Conservation (phyloP, 2,888 invertebrate species). For the Tubiluchus corallicola region DNA sequence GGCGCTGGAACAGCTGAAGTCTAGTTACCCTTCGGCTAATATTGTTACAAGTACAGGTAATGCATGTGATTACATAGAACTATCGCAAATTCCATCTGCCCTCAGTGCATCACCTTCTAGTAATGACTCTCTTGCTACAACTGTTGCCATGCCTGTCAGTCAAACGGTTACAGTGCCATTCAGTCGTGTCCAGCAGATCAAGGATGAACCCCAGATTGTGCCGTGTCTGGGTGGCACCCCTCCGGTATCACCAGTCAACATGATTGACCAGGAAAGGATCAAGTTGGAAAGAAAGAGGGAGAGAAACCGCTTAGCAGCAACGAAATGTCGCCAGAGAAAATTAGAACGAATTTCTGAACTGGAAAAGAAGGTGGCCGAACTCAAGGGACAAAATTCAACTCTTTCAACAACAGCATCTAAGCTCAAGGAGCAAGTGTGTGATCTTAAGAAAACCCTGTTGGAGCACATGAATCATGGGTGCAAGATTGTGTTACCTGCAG, state of each 20-base stretch:
- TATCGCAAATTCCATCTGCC: neutral
- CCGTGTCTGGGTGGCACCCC: conserved; percentile 36
- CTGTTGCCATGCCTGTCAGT: neutral
- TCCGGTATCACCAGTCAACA: conserved; percentile 47
- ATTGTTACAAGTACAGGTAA: neutral
- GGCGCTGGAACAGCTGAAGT: conserved; percentile 56
- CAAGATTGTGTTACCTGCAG: conserved; percentile 41
- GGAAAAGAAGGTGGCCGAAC: conserved; percentile 74
- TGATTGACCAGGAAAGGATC: conserved; percentile 84
- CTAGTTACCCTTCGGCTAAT: neutral
- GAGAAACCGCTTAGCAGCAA: conserved; percentile 87
- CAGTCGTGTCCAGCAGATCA: conserved; percentile 32
- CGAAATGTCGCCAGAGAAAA: conserved; percentile 87
- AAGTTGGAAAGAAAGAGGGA: conserved; percentile 89
- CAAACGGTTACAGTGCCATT: no score
- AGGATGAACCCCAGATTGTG: conserved; percentile 82
- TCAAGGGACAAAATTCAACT: conserved; percentile 76
- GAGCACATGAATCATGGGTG: conserved; percentile 83
- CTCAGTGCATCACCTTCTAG: neutral
- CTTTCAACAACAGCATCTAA: conserved; percentile 61
- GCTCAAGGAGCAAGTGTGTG: conserved; percentile 72
- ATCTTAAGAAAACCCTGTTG: conserved; percentile 79
- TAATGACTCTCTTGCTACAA: neutral
- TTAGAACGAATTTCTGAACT: conserved; percentile 83
- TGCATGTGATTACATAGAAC: neutral